Conservation (phyloP, 35 echinoderm and acorn worm species). For the Hemicentrotus pulcherrimus region DNA sequence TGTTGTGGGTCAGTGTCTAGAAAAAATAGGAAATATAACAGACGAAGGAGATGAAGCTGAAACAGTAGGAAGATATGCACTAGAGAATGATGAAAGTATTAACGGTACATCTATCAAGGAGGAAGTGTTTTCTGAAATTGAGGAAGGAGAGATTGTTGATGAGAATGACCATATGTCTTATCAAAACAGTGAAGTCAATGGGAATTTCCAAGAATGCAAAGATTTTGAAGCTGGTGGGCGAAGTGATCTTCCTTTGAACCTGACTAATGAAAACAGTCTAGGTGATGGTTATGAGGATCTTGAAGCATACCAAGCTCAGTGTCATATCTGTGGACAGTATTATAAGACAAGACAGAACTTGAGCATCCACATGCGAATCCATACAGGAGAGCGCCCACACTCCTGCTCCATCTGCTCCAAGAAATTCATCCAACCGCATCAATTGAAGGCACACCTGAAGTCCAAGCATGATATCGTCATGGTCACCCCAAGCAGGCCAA, state of each 20-base stretch:
- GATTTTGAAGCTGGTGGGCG: background rate
- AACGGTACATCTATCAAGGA: background rate
- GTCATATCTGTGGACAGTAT: constrained; percentile 24
- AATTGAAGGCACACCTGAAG: constrained; percentile 19
- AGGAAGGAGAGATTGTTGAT: background rate
- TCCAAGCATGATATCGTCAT: constrained; percentile 23
- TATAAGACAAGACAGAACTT: constrained; percentile 35
- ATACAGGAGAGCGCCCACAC: constrained; percentile 36
- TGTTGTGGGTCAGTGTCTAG: background rate
- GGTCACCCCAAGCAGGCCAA: background rate
- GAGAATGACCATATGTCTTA: background rate
- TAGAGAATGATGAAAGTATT: background rate
- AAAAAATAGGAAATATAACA: background rate
- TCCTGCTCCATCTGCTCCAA: constrained; percentile 22
- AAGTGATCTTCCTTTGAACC: background rate
- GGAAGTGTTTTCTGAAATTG: background rate
- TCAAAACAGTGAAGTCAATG: background rate
- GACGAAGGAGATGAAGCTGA: background rate
- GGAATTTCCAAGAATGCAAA: background rate
- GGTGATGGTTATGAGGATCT: background rate
- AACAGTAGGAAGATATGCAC: background rate
- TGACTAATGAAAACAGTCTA: background rate
- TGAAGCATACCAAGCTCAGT: background rate
- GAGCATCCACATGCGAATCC: constrained; percentile 38
- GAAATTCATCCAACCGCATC: constrained; percentile 42